Evolutionary conservation across 1,140 invertebrate genomes (phyloP), one percentile per base, ranked within the genome.

Genomic region (Eufriesea mexicana): DNA sequence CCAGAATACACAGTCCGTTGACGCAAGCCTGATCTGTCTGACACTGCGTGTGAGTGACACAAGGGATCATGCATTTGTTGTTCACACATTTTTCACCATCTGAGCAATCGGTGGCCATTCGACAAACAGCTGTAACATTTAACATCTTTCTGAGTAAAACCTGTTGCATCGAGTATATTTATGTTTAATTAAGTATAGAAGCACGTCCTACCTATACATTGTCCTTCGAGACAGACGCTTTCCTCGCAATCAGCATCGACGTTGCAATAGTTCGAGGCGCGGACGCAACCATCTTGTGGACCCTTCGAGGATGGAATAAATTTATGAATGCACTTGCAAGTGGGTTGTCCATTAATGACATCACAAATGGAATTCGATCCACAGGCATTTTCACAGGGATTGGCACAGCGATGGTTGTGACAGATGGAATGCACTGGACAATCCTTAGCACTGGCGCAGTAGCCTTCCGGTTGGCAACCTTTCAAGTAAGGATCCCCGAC

Each of bases 41-140:
- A 92, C 98, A 98, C 91, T 98, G 97, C 62, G 95, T 95, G 91
- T 98, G 97, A 42, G 96, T 96, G 54, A 95, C 95, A 87, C 98
- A 99, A 75, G 97, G 95, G 12, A 96, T 94, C 75, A 96, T 95
- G 87, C 98, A 98, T 80, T 97, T 96, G 89, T 96, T 98, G 66
- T 96, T 96, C 2, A 96, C 92, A 92, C 98, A 99, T 89, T 95
- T 95, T 91, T 98, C 98, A 54, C 97, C 97, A 28, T 93, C 89
- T 16, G 97, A 96, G 92, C 98, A 99, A 89, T 98, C 97, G 68
- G 95, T 95, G 23, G 95, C 94, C 88, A 96, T 96, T 73, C 96
- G 95, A 90, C 98, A 99, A 2, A 97, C 97, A 25, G 96, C 96
- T 95, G 57, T n/a, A 93, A 92, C 74, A 57, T 79, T 86, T 6